These are phyloP conservation scores for Babylonia areolata DNA, from an alignment of 1,140 invertebrate genomes.

Conservation along the genomic window DNA sequence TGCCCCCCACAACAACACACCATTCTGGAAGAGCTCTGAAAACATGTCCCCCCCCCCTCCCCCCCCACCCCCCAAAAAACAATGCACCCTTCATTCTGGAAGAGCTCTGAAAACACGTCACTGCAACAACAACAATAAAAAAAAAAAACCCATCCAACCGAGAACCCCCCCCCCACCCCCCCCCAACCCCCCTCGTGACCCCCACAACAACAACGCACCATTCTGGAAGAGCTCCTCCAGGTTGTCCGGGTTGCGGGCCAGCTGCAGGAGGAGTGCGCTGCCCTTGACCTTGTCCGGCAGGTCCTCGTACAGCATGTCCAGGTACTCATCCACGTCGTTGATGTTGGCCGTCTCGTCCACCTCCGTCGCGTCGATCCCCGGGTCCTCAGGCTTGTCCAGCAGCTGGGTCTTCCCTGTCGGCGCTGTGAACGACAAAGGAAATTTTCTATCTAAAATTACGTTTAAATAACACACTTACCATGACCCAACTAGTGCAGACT, in stretches of 20 bases:
- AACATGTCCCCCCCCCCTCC: too few relatives aligned
- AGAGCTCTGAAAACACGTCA: too few relatives aligned
- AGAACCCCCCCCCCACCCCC: not conserved
- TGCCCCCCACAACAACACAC: too few relatives aligned
- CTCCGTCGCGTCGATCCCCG: slow-evolving; percentile 70
- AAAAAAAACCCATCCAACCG: not conserved
- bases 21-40: too few relatives aligned
- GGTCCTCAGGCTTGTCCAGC: slow-evolving; percentile 72
- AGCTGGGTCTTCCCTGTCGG: slow-evolving; percentile 69
- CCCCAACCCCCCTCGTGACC: not conserved
- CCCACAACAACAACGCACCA: slow-evolving; percentile 60
- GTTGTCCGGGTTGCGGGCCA: slow-evolving; percentile 95
- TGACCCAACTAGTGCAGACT: too few relatives aligned
- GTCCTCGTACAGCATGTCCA: slow-evolving; percentile 96
- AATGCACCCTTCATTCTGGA: too few relatives aligned
- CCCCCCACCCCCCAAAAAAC: too few relatives aligned
- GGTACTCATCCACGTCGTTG: slow-evolving; percentile 88
- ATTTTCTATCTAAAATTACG: too few relatives aligned
- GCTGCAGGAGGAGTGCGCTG: slow-evolving; percentile 91
- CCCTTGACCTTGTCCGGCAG: slow-evolving; percentile 94
- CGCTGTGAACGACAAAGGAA: too few relatives aligned
- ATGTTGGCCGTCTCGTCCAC: slow-evolving; percentile 84
- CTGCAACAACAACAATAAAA: not conserved
- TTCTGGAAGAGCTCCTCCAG: slow-evolving; percentile 90
- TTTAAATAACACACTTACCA: too few relatives aligned